phyloP scores from a whole-genome alignment of 2,113 vertebrate species.

The Rhodinocichla rosea region DNA sequence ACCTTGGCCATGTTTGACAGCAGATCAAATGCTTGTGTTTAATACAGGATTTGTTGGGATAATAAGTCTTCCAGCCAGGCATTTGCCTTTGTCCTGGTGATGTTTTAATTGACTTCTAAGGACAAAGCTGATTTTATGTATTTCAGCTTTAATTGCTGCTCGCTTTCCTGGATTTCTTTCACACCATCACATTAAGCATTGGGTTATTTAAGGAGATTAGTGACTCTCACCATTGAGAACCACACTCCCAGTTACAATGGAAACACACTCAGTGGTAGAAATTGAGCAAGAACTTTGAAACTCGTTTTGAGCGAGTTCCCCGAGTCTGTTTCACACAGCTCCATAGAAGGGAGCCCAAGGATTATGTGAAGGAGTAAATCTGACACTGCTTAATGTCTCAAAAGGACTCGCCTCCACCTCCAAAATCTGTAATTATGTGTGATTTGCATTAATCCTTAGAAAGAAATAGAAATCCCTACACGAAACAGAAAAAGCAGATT shows the following conservation, averaged over 20 bases:
- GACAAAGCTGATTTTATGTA: background rate
- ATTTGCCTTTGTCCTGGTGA: background rate
- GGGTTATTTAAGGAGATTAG: background rate
- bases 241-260: background rate
- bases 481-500: background rate
- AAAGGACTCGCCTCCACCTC: background rate
- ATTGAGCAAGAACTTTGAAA: background rate
- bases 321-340: background rate
- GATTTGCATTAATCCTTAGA: background rate
- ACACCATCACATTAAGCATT: background rate
- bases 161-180: background rate
- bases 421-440: background rate
- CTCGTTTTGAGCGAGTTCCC: background rate
- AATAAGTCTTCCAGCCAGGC: background rate
- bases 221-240: background rate
- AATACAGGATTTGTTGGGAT: background rate
- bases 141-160: background rate
- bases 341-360: background rate
- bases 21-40: background rate
- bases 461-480: background rate
- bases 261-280: background rate
- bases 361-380: background rate
- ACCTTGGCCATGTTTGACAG: background rate
- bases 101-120: background rate
- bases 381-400: background rate